Evolutionary conservation across 2,888 invertebrate species (phyloP).

Genomic region (Atrina japonica): DNA sequence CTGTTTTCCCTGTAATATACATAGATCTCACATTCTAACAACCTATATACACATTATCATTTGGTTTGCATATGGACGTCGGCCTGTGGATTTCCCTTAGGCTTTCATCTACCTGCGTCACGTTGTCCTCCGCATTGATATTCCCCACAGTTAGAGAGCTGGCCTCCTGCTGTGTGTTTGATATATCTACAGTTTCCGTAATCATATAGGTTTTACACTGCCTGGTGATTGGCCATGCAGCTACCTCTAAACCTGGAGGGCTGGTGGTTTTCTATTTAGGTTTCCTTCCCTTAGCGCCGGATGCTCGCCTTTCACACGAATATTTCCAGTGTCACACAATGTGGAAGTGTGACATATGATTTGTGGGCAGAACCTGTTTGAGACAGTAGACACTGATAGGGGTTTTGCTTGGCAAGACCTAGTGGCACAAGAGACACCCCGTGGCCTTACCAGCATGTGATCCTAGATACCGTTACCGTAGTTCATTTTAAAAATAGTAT

Average conservation of each 20-base stretch:
- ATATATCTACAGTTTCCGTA: conserved; percentile 5
- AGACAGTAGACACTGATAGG: no score
- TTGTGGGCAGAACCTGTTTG: no score
- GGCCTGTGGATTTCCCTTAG: conserved; percentile 20
- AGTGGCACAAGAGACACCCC: no score
- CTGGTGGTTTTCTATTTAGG: no score
- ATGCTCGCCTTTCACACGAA: no score
- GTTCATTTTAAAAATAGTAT: no score
- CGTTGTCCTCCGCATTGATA: conserved; percentile 18
- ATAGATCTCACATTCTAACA: conserved; percentile 23
- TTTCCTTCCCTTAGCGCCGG: no score
- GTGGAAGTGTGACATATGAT: no score
- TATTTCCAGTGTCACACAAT: no score
- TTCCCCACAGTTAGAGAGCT: conserved; percentile 18
- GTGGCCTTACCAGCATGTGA: no score
- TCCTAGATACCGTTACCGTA: no score
- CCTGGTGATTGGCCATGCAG: conserved; percentile 18
- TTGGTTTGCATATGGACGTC: conserved; percentile 15
- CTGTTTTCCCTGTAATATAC: conserved; percentile 19
- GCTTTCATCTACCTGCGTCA: conserved; percentile 27
- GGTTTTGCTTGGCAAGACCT: no score
- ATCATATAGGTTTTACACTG: conserved; percentile 10
- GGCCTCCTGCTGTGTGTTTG: conserved; percentile 13
- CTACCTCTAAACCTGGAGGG: conserved; percentile 3
- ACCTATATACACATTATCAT: conserved; percentile 10